Evolutionary conservation across 2,888 invertebrate species (phyloP).

Genomic region (Sminthurides aquaticus): DNA sequence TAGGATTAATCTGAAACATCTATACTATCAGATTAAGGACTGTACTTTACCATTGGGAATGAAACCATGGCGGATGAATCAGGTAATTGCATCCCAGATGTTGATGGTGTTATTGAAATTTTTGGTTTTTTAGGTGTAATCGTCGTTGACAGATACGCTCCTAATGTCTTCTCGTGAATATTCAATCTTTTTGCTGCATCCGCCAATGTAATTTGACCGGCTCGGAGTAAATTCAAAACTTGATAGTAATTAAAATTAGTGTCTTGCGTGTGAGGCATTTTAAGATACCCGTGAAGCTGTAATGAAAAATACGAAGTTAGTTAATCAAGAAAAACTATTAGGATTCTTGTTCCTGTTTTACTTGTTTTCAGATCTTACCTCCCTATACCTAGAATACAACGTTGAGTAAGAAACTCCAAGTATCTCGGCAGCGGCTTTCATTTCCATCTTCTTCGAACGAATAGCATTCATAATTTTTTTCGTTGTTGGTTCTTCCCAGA

Average conservation of each 20-base stretch:
- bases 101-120: slow-evolving; percentile 36
- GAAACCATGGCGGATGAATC: slow-evolving; percentile 24
- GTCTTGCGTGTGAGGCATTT: slow-evolving; percentile 43
- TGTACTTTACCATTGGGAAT: neutral
- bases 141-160: slow-evolving; percentile 59
- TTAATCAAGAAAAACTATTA: slow-evolving; percentile 6
- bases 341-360: neutral
- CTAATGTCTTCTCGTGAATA: slow-evolving; percentile 65
- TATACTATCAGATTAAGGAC: too few relatives aligned
- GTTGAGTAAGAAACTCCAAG: slow-evolving; percentile 86
- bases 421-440: slow-evolving; percentile 86
- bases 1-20: too few relatives aligned
- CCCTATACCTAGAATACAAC: slow-evolving; percentile 77
- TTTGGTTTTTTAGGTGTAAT: slow-evolving; percentile 43
- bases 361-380: slow-evolving; percentile 51
- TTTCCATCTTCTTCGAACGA: slow-evolving; percentile 80
- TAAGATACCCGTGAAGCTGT: slow-evolving; percentile 43
- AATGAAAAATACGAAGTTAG: too few relatives aligned
- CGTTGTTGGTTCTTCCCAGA: slow-evolving; percentile 87
- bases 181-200: slow-evolving; percentile 68
- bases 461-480: slow-evolving; percentile 83
- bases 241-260: slow-evolving; percentile 43
- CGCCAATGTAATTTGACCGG: slow-evolving; percentile 57
- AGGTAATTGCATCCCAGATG: slow-evolving; percentile 33
- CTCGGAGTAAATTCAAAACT: slow-evolving; percentile 43